These are phyloP conservation scores for Abramis brama DNA, from an alignment of 2,113 vertebrate species.

Conservation along the genomic window DNA sequence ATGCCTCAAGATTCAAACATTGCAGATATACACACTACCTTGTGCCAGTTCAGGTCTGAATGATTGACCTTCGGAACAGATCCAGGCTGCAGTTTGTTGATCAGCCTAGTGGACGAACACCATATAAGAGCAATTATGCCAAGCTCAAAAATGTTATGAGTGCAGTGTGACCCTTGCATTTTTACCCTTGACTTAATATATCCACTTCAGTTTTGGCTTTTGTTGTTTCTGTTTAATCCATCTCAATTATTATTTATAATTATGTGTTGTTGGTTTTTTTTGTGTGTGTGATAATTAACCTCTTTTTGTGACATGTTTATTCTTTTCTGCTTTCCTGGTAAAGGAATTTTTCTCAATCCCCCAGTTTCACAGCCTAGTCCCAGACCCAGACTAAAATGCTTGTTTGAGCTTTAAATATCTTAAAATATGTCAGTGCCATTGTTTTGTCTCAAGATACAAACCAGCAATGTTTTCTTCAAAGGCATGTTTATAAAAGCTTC, in stretches of 20 bases:
- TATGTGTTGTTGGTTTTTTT: no score
- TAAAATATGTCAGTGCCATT: no score
- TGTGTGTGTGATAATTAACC: background rate
- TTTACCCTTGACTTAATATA: background rate
- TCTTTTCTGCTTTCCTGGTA: no score
- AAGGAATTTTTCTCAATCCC: no score
- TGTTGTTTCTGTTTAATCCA: background rate
- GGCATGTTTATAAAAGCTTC: no score
- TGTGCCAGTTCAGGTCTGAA: conserved; percentile 91
- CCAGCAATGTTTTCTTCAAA: no score
- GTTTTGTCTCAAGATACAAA: no score
- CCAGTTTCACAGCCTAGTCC: no score
- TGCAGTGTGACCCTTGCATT: background rate
- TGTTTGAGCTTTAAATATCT: no score
- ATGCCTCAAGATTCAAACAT: background rate
- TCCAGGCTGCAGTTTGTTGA: conserved; percentile 89
- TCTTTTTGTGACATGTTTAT: no score
- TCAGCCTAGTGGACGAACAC: conserved; percentile 76
- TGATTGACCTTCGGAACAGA: conserved; percentile 86
- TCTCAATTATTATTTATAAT: background rate
- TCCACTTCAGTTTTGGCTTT: background rate
- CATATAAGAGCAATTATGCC: conserved; percentile 2
- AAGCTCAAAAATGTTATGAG: background rate
- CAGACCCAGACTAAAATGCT: no score
- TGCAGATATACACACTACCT: conserved; percentile 72